These are phyloP conservation scores for Drosophila sordidula DNA, from an alignment of 2,888 invertebrate genomes.

Conservation along the genomic window DNA sequence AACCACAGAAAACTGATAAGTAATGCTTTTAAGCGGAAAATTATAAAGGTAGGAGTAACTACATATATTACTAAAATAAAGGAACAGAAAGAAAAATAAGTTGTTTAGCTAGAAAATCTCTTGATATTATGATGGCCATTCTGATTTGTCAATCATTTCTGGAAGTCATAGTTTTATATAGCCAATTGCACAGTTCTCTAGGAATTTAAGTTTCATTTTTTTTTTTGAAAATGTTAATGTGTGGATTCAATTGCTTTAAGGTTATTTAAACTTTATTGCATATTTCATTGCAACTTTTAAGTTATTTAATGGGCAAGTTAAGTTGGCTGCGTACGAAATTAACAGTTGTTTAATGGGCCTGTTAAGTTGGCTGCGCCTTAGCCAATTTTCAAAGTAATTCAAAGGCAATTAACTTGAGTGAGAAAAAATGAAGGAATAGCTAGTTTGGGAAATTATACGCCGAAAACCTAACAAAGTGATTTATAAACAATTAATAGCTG, in stretches of 20 bases:
- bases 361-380: conserved; percentile 2
- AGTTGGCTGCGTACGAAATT: neutral
- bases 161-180: no score
- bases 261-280: neutral
- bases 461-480: no score
- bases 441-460: no score
- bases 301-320: neutral
- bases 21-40: neutral
- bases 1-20: neutral
- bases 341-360: neutral
- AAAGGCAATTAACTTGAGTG: no score
- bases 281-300: neutral
- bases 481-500: no score
- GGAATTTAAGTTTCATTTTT: no score
- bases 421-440: no score
- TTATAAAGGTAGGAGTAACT: neutral
- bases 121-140: neutral
- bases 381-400: neutral
- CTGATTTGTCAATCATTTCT: no score
- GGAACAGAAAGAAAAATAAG: neutral
- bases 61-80: neutral
- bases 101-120: neutral
- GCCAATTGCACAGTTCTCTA: no score
- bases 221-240: no score
- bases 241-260: neutral